phyloP scores from a whole-genome alignment of 2,113 vertebrate genomes.

The Meles meles region DNA sequence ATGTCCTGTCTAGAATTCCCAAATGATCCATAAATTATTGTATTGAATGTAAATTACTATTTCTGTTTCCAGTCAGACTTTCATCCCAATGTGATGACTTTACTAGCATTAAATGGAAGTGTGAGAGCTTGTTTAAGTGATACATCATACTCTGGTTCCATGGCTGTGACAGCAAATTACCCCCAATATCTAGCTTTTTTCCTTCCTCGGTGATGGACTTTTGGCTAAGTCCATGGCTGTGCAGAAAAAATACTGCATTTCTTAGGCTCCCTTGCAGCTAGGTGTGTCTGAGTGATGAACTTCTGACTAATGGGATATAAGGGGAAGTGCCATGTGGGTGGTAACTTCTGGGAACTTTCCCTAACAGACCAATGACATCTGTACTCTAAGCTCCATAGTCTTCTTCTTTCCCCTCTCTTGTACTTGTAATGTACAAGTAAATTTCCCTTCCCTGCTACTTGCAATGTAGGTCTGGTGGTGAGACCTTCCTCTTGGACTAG shows the following conservation, averaged over 20 bases:
- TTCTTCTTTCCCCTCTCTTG: neutral
- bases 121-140: neutral
- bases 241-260: neutral
- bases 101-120: neutral
- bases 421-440: neutral
- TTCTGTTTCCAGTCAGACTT: neutral
- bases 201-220: neutral
- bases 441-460: neutral
- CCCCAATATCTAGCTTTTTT: neutral
- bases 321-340: neutral
- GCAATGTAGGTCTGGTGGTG: neutral
- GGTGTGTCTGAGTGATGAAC: neutral
- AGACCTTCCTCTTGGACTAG: neutral
- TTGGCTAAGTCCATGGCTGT: neutral
- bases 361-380: neutral
- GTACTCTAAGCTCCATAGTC: neutral
- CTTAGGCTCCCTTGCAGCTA: neutral
- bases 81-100: neutral
- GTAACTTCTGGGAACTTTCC: neutral
- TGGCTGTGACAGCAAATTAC: neutral
- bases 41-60: constrained; percentile 9
- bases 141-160: neutral
- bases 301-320: neutral
- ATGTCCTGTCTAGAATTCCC: neutral
- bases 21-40: neutral